A percentile compares a stretch with the other conserved stretches of the same genome.
phyloP scores from a whole-genome alignment of 2,888 invertebrate species.

The Alitta virens region DNA sequence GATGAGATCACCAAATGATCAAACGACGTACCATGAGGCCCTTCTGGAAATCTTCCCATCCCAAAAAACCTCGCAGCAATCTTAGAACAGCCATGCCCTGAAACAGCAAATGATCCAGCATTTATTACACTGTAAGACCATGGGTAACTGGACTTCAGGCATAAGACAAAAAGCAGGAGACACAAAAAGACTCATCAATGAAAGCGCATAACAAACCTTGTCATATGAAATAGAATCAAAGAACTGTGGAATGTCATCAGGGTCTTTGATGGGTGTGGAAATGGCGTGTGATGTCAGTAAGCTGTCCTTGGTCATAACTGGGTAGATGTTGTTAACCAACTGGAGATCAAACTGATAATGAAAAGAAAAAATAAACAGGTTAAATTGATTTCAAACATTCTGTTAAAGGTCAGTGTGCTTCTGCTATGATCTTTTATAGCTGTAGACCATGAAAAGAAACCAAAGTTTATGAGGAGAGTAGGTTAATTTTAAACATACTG shows the following conservation, averaged over 20 bases:
- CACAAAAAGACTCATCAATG: neutral
- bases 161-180: neutral
- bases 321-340: slow-evolving; percentile 48
- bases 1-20: neutral
- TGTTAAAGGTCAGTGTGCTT: no score
- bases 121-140: neutral
- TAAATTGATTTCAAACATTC: no score
- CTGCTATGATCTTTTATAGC: no score
- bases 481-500: no score
- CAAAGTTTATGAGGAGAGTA: no score
- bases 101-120: slow-evolving; percentile 12
- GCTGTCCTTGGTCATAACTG: slow-evolving; percentile 52
- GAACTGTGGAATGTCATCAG: slow-evolving; percentile 49
- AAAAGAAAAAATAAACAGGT: no score
- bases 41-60: slow-evolving; percentile 44
- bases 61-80: slow-evolving; percentile 50
- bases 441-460: no score
- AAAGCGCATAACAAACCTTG: slow-evolving; percentile 40
- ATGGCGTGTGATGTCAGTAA: slow-evolving; percentile 53
- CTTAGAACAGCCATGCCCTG: slow-evolving; percentile 54
- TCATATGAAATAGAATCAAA: slow-evolving; percentile 54
- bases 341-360: slow-evolving; percentile 33
- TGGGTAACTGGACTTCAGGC: no score
- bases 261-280: slow-evolving; percentile 45
- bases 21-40: slow-evolving; percentile 40